phyloP scores from a whole-genome alignment of 1,140 invertebrate genomes.

The Drosophila bipectinata region DNA sequence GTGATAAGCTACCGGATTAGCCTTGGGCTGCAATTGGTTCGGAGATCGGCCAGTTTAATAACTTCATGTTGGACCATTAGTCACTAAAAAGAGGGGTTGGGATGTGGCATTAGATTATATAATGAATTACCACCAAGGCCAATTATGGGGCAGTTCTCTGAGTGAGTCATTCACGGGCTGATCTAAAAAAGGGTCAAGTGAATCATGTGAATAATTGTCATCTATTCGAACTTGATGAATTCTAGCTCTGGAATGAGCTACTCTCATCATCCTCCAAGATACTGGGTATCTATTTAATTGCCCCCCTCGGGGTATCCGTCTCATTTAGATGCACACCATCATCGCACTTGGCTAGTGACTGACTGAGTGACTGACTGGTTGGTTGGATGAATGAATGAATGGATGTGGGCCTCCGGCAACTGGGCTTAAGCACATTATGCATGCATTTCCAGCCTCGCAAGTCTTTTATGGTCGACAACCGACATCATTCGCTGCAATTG shows the following conservation, averaged over 20 bases:
- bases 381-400: constrained; percentile 39
- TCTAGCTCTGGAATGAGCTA: too few species aligned
- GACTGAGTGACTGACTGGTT: constrained; percentile 21
- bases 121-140: neutral
- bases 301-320: constrained; percentile 22
- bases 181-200: neutral
- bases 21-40: constrained; percentile 33
- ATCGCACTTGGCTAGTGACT: constrained; percentile 49
- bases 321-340: constrained; percentile 56
- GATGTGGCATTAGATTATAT: constrained; percentile 13
- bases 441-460: constrained; percentile 60
- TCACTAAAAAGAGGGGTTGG: neutral
- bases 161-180: neutral
- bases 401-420: constrained; percentile 33
- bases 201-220: neutral
- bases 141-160: neutral
- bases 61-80: constrained; percentile 23
- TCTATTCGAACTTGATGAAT: too few species aligned
- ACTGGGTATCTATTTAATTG: constrained; percentile 30
- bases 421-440: constrained; percentile 71
- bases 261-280: neutral
- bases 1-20: constrained; percentile 3
- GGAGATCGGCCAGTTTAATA: constrained; percentile 27
- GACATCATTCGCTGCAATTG: constrained; percentile 52
- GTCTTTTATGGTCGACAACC: constrained; percentile 69